Evolutionary conservation across 92 coral and sea anemone species (phyloP).

Genomic region (Paramuricea clavata): DNA sequence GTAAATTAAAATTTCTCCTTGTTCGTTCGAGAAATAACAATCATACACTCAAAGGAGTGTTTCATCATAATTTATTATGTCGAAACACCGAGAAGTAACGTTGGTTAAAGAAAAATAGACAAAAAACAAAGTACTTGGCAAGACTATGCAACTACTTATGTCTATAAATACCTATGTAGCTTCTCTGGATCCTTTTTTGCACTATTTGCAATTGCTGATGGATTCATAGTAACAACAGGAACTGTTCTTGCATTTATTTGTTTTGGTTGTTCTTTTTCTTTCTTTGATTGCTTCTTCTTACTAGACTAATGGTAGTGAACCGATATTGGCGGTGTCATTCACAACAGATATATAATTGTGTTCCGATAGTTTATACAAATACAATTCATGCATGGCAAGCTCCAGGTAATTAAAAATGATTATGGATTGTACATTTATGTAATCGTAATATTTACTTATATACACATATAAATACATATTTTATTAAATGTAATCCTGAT

Average conservation of each 20-base stretch:
- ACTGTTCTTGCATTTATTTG: not conserved
- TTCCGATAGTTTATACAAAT: not conserved
- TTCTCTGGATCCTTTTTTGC: slow-evolving; percentile 14
- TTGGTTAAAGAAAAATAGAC: not conserved
- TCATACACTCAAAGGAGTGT: too few relatives aligned
- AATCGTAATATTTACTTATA: too few relatives aligned
- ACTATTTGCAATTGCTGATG: not conserved
- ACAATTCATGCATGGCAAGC: not conserved
- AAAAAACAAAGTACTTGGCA: too few relatives aligned
- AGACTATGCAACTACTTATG: too few relatives aligned
- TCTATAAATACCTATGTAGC: not conserved
- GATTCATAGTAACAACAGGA: not conserved
- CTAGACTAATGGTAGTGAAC: not conserved
- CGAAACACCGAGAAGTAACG: not conserved
- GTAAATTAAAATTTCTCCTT: too few relatives aligned
- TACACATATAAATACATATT: too few relatives aligned
- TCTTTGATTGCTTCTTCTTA: not conserved
- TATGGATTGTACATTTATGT: too few relatives aligned
- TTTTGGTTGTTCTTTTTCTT: not conserved
- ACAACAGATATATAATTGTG: not conserved
- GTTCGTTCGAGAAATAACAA: too few relatives aligned
- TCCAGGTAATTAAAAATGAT: too few relatives aligned
- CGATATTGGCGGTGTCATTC: not conserved
- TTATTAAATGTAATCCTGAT: too few relatives aligned
- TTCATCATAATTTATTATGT: too few relatives aligned